A percentile compares a stretch with the other conserved stretches of the same genome.
These are phyloP conservation scores for Pogonomyrmex barbatus DNA, from an alignment of 1,140 invertebrate species.

Conservation along the genomic window DNA sequence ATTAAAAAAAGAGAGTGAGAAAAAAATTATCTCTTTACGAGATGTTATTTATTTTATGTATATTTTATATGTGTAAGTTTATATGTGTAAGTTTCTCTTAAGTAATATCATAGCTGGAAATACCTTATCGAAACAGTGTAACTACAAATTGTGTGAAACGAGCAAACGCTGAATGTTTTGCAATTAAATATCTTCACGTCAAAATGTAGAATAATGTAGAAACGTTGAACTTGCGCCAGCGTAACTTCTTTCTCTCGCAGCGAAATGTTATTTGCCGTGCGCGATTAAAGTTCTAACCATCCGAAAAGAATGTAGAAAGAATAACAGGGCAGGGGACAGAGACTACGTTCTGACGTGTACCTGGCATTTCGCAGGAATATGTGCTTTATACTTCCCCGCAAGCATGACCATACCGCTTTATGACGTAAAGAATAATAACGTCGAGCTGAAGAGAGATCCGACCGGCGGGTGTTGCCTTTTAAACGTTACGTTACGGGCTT, in stretches of 20 bases:
- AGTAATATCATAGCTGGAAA: background rate
- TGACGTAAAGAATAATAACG: constrained; percentile 54
- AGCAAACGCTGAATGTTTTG: constrained; percentile 27
- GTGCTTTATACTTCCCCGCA: background rate
- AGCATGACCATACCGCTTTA: constrained; percentile 24
- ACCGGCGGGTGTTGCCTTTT: constrained; percentile 34
- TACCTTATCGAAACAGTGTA: background rate
- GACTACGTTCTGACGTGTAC: constrained; percentile 30
- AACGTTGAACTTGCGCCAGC: background rate
- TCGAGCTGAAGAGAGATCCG: constrained; percentile 20
- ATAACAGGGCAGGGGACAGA: constrained; percentile 24
- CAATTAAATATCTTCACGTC: constrained; percentile 20
- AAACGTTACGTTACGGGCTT: constrained; percentile 41
- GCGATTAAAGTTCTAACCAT: constrained; percentile 56
- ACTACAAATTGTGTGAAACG: constrained; percentile 39
- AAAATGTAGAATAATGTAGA: background rate
- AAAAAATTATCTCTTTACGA: background rate
- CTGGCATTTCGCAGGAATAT: constrained; percentile 26
- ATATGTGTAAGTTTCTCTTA: background rate
- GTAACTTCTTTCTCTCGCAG: background rate
- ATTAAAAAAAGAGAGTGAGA: background rate
- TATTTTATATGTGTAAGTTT: no score
- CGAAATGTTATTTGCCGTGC: constrained; percentile 61
- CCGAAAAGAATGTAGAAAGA: constrained; percentile 28
- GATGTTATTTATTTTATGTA: no score